Percentiles rank a stretch among this genome's conserved stretches.
Conservation (phyloP, 35 echinoderm and acorn worm species). For the Acanthaster planci region DNA sequence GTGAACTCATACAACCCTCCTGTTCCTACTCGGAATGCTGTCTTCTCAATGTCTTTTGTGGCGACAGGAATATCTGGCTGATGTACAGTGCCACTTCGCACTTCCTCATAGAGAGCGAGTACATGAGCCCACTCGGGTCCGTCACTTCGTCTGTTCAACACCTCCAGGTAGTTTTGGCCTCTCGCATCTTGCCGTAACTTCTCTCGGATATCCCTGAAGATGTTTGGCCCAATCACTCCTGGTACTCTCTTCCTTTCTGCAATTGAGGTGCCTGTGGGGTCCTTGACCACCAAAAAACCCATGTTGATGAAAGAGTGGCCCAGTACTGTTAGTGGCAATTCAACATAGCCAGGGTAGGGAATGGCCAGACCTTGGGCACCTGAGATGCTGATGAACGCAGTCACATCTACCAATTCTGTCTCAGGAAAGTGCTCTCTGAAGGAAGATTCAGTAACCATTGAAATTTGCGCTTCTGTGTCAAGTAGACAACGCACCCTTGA, state of each 20-base stretch:
- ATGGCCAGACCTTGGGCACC: constrained; percentile 74
- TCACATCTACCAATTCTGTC: constrained; percentile 22
- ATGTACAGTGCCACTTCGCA: neutral
- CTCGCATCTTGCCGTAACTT: neutral
- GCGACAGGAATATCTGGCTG: neutral
- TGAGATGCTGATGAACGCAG: constrained; percentile 27
- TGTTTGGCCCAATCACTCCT: constrained; percentile 74
- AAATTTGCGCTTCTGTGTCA: constrained; percentile 73
- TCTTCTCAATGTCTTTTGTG: constrained; percentile 55
- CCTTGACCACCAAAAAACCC: constrained; percentile 67
- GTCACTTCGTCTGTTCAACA: neutral
- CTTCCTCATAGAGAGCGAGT: constrained; percentile 30
- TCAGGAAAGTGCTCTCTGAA: constrained; percentile 67
- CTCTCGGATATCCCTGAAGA: constrained; percentile 51
- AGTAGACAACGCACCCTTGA: constrained; percentile 55
- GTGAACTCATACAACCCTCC: constrained; percentile 53
- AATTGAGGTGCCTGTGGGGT: constrained; percentile 34
- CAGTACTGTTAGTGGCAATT: constrained; percentile 41
- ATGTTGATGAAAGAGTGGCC: constrained; percentile 53
- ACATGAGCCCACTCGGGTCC: constrained; percentile 39
- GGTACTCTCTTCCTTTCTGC: constrained; percentile 53
- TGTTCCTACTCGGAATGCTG: constrained; percentile 55
- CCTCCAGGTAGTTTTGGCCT: neutral
- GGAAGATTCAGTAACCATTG: constrained; percentile 68
- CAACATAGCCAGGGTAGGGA: constrained; percentile 69